phyloP scores from a whole-genome alignment of 2,888 invertebrate species.

The Hirtodrosophila confusa region DNA sequence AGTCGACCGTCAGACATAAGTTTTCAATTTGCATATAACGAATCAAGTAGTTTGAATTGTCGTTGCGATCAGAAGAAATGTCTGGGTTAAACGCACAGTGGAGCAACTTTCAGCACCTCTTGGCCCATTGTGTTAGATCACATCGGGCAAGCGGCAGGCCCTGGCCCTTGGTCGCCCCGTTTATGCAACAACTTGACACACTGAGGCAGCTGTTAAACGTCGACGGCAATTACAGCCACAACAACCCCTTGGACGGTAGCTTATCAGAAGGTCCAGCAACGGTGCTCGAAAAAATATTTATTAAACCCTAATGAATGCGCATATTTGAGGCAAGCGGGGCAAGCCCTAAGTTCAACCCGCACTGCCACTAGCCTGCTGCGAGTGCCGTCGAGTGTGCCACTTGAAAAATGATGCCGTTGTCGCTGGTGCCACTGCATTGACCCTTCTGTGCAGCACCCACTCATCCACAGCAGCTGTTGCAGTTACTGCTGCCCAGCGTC shows the following conservation, averaged over 20 bases:
- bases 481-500: constrained; percentile 35
- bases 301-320: constrained; percentile 78
- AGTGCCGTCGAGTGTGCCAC: constrained; percentile 55
- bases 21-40: constrained; percentile 24
- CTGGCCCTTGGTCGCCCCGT: not conserved
- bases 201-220: constrained; percentile 44
- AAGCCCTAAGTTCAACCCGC: constrained; percentile 22
- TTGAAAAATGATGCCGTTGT: constrained; percentile 74
- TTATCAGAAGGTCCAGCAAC: constrained; percentile 53
- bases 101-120: not conserved
- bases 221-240: constrained; percentile 50
- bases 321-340: constrained; percentile 57
- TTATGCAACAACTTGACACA: constrained; percentile 53
- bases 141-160: too few relatives aligned
- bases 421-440: constrained; percentile 59
- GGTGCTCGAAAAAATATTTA: constrained; percentile 66
- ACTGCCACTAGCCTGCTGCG: constrained; percentile 1
- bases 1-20: constrained; percentile 13
- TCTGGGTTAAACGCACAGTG: not conserved
- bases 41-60: not conserved
- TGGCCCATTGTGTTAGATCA: too few relatives aligned
- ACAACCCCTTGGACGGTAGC: constrained; percentile 16
- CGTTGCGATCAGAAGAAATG: not conserved
- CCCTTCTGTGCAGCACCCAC: constrained; percentile 66
- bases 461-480: constrained; percentile 69